These are phyloP conservation scores for Trichonephila clavata DNA, from an alignment of 1,140 invertebrate genomes.

Conservation along the genomic window DNA sequence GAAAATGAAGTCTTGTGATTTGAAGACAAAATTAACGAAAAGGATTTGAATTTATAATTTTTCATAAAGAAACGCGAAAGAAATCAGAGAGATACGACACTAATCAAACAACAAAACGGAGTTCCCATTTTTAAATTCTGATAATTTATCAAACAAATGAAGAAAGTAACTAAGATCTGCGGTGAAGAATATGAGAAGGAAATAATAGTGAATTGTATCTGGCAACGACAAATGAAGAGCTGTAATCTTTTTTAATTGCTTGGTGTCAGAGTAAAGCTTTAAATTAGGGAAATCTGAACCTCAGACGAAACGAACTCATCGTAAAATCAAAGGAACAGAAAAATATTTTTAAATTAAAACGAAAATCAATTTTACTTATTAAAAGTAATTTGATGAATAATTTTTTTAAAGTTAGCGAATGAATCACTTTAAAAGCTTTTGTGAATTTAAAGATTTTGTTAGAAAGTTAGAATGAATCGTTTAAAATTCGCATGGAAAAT, in stretches of 20 bases:
- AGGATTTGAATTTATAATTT: too few relatives aligned
- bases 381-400: neutral
- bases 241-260: constrained; percentile 3
- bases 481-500: too few relatives aligned
- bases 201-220: neutral
- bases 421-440: too few relatives aligned
- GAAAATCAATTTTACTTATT: constrained; percentile 12
- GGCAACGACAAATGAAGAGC: neutral
- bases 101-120: too few relatives aligned
- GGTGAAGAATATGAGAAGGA: neutral
- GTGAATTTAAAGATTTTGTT: too few relatives aligned
- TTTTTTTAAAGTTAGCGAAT: too few relatives aligned
- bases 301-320: neutral
- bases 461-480: too few relatives aligned
- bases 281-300: neutral
- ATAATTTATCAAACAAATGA: neutral
- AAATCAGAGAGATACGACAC: too few relatives aligned
- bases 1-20: too few relatives aligned
- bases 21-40: too few relatives aligned
- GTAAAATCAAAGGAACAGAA: neutral
- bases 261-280: neutral
- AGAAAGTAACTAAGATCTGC: neutral
- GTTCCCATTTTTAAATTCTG: too few relatives aligned
- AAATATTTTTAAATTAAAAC: neutral
- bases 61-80: too few relatives aligned